Base-by-base conservation (phyloP, 2,797 vertebrate genomes). In the Myotis vivesi region DNA sequence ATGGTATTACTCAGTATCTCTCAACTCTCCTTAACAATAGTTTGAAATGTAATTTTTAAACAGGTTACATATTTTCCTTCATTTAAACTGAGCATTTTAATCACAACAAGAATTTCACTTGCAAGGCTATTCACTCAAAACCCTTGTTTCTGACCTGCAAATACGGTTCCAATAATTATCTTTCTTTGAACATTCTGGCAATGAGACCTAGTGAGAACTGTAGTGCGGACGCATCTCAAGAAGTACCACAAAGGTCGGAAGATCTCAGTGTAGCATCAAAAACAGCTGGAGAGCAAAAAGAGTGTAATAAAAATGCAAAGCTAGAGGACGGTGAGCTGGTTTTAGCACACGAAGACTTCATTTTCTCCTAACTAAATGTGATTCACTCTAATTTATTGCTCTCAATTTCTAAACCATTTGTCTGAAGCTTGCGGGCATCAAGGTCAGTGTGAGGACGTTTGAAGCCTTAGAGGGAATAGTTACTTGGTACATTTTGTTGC, bases 301-400 rank as follows among this genome's bases (percentile, higher is more conserved):
- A 6, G 41, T 72, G 12, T 49, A 80, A 86, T 91, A 73, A 80
- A 95, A 95, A 97, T 91, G 86, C 85, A 96, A 96, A 94, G 33
- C 91, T 57, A 84, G 83, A 89, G 80, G 83, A 75, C 72, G 77
- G 77, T 86, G 25, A 19, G 8, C 49, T 94, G 82, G n/a, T 87
- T 96, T 92, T 77, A 89, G 75, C 30, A 72, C 88, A 89, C 30
- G n/a, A 77, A 16, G 55, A 62, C 64, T 79, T 64, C 36, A 91
- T 62, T 41, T 64, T 93, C 76, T 73, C 23, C 84, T 93, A 94
- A 66, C 28, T 90, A 80, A 95, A 91, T 68, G 80, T 86, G 83
- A 95, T 85, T 93, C 80, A 41, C 30, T 94, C 53, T 84, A 84
- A 97, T 97, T 94, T 95, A 71, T 92, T 96, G n/a, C 68, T 77